A percentile compares a stretch with the other conserved stretches of the same genome.
Evolutionary conservation across 2,888 invertebrate genomes (phyloP).

Genomic region (Malacosoma neustria): DNA sequence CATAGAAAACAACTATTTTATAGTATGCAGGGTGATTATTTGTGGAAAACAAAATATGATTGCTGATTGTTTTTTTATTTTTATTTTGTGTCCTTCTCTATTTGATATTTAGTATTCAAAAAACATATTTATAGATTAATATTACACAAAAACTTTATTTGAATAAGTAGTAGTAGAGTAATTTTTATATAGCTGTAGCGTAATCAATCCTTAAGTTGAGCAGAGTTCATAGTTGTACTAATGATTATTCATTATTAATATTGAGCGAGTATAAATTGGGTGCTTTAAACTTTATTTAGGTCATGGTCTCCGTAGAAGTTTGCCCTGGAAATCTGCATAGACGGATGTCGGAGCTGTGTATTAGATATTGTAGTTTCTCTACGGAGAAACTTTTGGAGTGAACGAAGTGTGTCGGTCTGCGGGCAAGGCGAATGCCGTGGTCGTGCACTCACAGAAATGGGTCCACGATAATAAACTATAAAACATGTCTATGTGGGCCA

Average conservation of each 20-base stretch:
- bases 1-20: neutral
- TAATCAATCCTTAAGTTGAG: neutral
- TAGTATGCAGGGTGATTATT: neutral
- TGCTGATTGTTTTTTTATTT: too few relatives aligned
- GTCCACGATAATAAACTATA: slow-evolving; percentile 63
- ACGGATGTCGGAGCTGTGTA: slow-evolving; percentile 68
- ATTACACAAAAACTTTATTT: too few relatives aligned
- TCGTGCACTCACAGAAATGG: slow-evolving; percentile 67
- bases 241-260: neutral
- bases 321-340: slow-evolving; percentile 72
- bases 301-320: slow-evolving; percentile 51
- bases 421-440: slow-evolving; percentile 37
- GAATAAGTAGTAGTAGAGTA: too few relatives aligned
- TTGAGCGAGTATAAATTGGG: neutral
- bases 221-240: neutral
- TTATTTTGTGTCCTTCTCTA: too few relatives aligned
- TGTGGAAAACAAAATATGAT: too few relatives aligned
- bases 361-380: slow-evolving; percentile 71
- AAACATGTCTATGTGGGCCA: slow-evolving; percentile 64
- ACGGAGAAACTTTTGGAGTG: slow-evolving; percentile 68
- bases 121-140: too few relatives aligned
- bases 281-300: slow-evolving; percentile 48
- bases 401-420: slow-evolving; percentile 59
- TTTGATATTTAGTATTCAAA: too few relatives aligned
- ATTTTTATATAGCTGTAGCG: too few relatives aligned